phyloP scores from a whole-genome alignment of 2,888 invertebrate genomes.

The Pammene aurita region DNA sequence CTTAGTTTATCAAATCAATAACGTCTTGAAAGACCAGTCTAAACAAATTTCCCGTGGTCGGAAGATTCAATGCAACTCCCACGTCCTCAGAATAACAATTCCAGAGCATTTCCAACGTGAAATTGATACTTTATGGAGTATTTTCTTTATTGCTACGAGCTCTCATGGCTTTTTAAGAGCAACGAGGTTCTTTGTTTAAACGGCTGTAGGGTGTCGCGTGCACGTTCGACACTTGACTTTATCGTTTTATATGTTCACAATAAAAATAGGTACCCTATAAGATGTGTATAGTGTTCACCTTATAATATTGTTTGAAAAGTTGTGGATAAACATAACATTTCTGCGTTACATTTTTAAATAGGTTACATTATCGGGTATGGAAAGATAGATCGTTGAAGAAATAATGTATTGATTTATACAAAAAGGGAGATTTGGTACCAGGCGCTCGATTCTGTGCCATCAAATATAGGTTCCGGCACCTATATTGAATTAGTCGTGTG shows the following conservation, averaged over 20 bases:
- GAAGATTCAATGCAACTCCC: conserved; percentile 29
- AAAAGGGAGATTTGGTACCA: too few relatives aligned
- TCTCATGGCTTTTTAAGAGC: conserved; percentile 26
- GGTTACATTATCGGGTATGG: too few relatives aligned
- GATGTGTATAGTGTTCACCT: too few relatives aligned
- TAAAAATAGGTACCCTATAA: not conserved
- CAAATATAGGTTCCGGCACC: too few relatives aligned
- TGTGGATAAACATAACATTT: too few relatives aligned
- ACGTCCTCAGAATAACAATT: conserved; percentile 39
- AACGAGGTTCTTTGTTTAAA: conserved; percentile 24
- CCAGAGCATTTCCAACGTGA: conserved; percentile 39
- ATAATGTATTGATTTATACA: too few relatives aligned
- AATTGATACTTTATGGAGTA: conserved; percentile 42
- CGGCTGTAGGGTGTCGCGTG: conserved; percentile 12
- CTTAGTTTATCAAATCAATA: not conserved
- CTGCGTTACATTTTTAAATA: too few relatives aligned
- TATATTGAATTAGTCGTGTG: too few relatives aligned
- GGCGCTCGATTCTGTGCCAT: too few relatives aligned
- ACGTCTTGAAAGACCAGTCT: conserved; percentile 17
- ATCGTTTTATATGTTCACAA: conserved; percentile 3
- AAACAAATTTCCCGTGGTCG: conserved; percentile 17
- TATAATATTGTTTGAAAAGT: too few relatives aligned
- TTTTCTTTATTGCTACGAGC: conserved; percentile 38
- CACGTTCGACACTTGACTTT: conserved; percentile 10
- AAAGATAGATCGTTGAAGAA: too few relatives aligned